Evolutionary conservation across 2,888 invertebrate species (phyloP).

Genomic region (Scaeva pyrastri): DNA sequence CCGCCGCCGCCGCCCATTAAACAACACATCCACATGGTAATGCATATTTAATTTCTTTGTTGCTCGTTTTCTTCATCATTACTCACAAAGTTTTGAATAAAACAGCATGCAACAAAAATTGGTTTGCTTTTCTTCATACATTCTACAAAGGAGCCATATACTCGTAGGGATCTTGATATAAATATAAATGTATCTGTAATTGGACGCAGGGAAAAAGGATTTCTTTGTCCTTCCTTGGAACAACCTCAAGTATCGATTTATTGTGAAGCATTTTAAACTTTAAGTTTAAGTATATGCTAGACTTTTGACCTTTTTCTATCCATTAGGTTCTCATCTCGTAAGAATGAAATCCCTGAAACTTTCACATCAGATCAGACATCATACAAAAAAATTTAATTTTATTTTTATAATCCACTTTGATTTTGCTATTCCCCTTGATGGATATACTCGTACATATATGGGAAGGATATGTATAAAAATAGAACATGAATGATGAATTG

Average conservation of each 20-base stretch:
- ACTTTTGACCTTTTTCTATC: constrained; percentile 52
- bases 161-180: not conserved
- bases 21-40: constrained; percentile 38
- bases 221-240: constrained; percentile 60
- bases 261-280: constrained; percentile 38
- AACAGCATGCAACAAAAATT: constrained; percentile 3
- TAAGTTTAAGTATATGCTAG: constrained; percentile 18
- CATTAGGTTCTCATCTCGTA: constrained; percentile 36
- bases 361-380: constrained; percentile 43
- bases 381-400: constrained; percentile 31
- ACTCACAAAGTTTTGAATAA: constrained; percentile 41
- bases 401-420: constrained; percentile 38
- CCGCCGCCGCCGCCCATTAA: constrained; percentile 23
- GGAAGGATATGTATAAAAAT: not conserved
- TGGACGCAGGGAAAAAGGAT: constrained; percentile 5
- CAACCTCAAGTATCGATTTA: constrained; percentile 66
- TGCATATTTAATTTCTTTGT: constrained; percentile 69
- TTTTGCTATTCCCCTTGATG: constrained; percentile 2
- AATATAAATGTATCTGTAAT: not conserved
- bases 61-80: constrained; percentile 32
- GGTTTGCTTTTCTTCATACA: not conserved
- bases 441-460: too few species aligned
- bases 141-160: not conserved
- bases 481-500: not conserved
- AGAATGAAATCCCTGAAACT: constrained; percentile 31